Percentiles rank a stretch among this genome's conserved stretches.
Evolutionary conservation across 2,888 invertebrate genomes (phyloP).

Genomic region (Drosophila anceps): DNA sequence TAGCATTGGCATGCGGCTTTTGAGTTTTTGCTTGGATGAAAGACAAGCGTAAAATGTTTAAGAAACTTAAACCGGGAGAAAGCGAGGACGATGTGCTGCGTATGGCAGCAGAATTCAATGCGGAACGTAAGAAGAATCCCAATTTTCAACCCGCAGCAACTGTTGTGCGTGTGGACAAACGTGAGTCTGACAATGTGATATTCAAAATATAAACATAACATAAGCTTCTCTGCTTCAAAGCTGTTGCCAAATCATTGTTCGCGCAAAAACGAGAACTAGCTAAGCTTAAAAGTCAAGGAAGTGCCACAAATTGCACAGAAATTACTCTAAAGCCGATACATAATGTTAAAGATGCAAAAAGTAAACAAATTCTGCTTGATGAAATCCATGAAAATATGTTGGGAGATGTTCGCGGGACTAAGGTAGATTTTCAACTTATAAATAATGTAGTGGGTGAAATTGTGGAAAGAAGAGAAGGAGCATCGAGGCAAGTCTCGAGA

Average conservation of each 20-base stretch:
- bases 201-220: not conserved
- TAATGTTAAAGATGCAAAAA: not conserved
- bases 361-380: conserved; percentile 50
- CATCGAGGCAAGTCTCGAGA: conserved; percentile 26
- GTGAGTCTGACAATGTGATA: conserved; percentile 51
- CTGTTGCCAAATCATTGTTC: conserved; percentile 81
- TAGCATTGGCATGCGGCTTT: conserved; percentile 18
- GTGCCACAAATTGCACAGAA: not conserved
- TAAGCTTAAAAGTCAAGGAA: conserved; percentile 27
- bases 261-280: conserved; percentile 66
- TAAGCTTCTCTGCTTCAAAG: conserved; percentile 40
- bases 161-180: conserved; percentile 84
- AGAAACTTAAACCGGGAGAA: conserved; percentile 89
- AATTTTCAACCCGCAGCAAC: conserved; percentile 88
- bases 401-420: conserved; percentile 61
- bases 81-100: conserved; percentile 90
- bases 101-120: conserved; percentile 90
- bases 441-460: conserved; percentile 86
- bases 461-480: conserved; percentile 84
- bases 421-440: conserved; percentile 36
- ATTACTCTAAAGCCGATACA: not conserved
- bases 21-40: conserved; percentile 2
- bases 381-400: conserved; percentile 78
- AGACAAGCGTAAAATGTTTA: conserved; percentile 66
- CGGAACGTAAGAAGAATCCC: conserved; percentile 86